Percentiles rank a stretch among this genome's conserved stretches.
Conservation (phyloP, 2,888 invertebrate genomes). For the Meganola albula region DNA sequence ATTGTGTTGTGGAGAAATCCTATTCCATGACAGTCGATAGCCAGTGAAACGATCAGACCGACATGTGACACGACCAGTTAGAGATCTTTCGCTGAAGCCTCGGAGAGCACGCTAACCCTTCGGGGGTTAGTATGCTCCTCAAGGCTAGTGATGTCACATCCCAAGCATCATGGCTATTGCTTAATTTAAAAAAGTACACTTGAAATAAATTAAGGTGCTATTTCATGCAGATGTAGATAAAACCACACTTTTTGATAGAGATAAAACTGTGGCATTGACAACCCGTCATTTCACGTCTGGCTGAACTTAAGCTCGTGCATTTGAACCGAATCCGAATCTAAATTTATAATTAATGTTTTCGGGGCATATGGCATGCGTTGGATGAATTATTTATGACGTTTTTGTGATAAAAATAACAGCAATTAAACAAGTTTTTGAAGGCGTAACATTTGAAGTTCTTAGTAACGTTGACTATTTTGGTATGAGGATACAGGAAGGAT, state of each 20-base stretch:
- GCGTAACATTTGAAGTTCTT: constrained; percentile 4
- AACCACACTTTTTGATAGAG: constrained; percentile 13
- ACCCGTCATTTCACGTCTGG: constrained; percentile 31
- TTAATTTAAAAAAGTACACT: no score
- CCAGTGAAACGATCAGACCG: no score
- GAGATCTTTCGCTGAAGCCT: no score
- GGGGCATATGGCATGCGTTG: constrained; percentile 35
- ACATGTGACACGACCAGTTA: no score
- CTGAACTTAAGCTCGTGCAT: constrained; percentile 24
- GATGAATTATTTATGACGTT: constrained; percentile 35
- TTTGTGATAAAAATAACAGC: constrained; percentile 29
- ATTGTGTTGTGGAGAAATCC: no score
- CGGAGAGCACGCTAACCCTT: no score
- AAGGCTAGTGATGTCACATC: no score
- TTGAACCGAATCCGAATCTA: constrained; percentile 28
- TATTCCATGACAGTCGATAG: no score
- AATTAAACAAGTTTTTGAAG: constrained; percentile 19
- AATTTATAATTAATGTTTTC: constrained; percentile 35
- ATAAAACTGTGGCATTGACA: constrained; percentile 14
- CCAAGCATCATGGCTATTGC: no score
- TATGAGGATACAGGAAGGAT: not conserved
- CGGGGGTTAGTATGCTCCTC: no score
- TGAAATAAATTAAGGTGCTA: no score
- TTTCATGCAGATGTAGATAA: no score
- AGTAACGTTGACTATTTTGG: not conserved